Base-by-base conservation (phyloP, 2,113 vertebrate genomes). In the Pelusios castaneus region DNA sequence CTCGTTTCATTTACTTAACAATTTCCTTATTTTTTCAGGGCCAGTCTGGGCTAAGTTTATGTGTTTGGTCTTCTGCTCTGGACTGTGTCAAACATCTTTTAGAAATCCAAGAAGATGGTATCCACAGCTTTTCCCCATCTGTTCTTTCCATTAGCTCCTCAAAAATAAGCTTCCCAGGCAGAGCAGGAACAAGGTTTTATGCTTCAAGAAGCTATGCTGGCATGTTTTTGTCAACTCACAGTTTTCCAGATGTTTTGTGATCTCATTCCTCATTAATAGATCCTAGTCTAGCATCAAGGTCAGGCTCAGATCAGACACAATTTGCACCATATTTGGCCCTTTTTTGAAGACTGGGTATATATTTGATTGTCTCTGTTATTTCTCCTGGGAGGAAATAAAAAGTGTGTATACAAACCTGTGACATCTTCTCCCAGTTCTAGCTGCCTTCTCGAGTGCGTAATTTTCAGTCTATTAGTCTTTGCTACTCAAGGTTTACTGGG, bases 171-270 rank as follows among this genome's bases (percentile, higher is more conserved):
- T 67, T 49, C 85, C 25, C 51, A 87, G 92, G 63, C 60, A 85
- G 54, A 81, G 34, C 67, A 60, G 45, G 43, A 25, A 86, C 24
- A 38, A 82, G 21, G 31, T 60, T 92, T 89, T 91, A 84, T 80
- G 38, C 91, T 90, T 91, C 82, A 85, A 82, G 49, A 95, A 92
- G 78, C 63, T 67, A 41, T 58, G 41, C 16, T 91, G 80, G 55
- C 47, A 91, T 56, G n/a, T 8, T 43, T 95, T 90, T 85, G n/a
- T 43, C 67, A 60, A 51, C 6, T 67, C 84, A 27, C 25, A 86
- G 76, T 91, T 93, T 95, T 88, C 89, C 94, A 95, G 77, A 82
- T 91, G 51, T 92, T 92, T 76, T 84, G 8, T 94, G 88, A 86
- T 93, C 60, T 91, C 92, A 87, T 8, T 85, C 55, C 27, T 3